Evolutionary conservation across 1,140 invertebrate genomes (phyloP).

Genomic region (Zaprionus gabonicus): DNA sequence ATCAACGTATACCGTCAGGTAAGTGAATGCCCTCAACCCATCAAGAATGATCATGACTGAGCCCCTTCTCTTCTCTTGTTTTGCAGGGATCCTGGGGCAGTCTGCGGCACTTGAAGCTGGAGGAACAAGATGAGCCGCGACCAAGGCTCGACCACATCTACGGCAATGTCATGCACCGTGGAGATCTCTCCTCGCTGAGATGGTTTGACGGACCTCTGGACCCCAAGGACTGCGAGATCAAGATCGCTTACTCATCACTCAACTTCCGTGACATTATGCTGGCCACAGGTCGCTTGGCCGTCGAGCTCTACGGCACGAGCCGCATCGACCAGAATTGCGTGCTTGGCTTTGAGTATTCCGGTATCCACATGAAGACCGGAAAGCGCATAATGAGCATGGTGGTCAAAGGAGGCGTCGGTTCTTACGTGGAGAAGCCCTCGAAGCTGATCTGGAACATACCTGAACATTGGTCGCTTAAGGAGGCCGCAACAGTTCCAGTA

Average conservation of each 20-base stretch:
- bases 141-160: slow-evolving; percentile 87
- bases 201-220: slow-evolving; percentile 90
- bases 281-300: slow-evolving; percentile 89
- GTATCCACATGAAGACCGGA: slow-evolving; percentile 86
- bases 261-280: slow-evolving; percentile 93
- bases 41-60: background rate
- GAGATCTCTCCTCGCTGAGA: slow-evolving; percentile 93
- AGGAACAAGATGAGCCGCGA: slow-evolving; percentile 77
- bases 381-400: slow-evolving; percentile 90
- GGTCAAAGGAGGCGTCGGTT: slow-evolving; percentile 86
- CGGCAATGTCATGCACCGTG: slow-evolving; percentile 91
- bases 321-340: slow-evolving; percentile 88
- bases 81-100: slow-evolving; percentile 90
- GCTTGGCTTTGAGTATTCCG: slow-evolving; percentile 91
- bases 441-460: slow-evolving; percentile 91
- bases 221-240: slow-evolving; percentile 81
- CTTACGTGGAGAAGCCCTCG: slow-evolving; percentile 86
- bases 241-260: slow-evolving; percentile 88
- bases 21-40: slow-evolving; percentile 55
- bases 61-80: no score
- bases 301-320: slow-evolving; percentile 86
- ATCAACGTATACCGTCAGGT: slow-evolving; percentile 91
- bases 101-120: slow-evolving; percentile 89
- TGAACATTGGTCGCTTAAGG: slow-evolving; percentile 92
- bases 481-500: slow-evolving; percentile 94